Percentiles rank a stretch among this genome's conserved stretches.
These are phyloP conservation scores for Ochotona curzoniae DNA, from an alignment of 2,113 vertebrate species.

Conservation along the genomic window DNA sequence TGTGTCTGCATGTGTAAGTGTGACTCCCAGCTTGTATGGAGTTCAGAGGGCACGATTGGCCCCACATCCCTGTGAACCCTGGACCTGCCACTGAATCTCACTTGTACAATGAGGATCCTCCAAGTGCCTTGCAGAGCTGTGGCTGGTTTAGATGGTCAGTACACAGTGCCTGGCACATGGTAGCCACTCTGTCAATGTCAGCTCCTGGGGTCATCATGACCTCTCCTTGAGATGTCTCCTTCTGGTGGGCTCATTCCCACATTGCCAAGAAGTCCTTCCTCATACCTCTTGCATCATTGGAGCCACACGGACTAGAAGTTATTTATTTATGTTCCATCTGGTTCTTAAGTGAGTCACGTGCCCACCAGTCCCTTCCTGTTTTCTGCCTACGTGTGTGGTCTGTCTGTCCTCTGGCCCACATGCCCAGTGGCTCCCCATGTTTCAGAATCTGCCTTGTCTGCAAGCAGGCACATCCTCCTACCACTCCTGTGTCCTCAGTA, in stretches of 20 bases:
- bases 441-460: neutral
- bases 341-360: neutral
- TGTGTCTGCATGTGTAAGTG: neutral
- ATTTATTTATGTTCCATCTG: slow-evolving; percentile 42
- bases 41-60: fast-evolving
- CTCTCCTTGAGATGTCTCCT: neutral
- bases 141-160: neutral
- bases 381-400: neutral
- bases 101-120: neutral
- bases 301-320: neutral
- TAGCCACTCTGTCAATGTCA: neutral
- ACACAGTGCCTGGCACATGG: neutral
- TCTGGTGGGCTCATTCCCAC: neutral
- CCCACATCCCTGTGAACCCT: fast-evolving
- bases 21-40: neutral
- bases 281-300: neutral
- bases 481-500: neutral
- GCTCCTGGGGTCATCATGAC: neutral
- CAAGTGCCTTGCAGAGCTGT: neutral
- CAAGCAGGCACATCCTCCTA: fast-evolving
- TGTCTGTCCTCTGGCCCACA: neutral
- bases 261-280: neutral
- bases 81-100: neutral
- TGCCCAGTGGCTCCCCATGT: neutral
- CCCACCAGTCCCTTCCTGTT: neutral